Conservation (phyloP, 2,113 vertebrate species). For the Vanacampus margaritifer region DNA sequence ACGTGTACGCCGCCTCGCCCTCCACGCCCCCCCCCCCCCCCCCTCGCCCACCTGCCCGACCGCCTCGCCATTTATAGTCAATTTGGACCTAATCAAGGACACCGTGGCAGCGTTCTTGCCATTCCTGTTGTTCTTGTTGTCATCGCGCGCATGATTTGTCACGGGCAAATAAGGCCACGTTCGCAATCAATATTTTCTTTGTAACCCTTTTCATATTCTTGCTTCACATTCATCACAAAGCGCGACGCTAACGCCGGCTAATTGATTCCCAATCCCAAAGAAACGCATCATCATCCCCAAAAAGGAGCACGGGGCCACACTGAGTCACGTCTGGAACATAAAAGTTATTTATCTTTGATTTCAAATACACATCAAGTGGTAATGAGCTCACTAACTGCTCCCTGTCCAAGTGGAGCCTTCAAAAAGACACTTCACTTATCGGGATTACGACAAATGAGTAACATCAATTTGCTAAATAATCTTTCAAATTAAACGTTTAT, state of each 20-base stretch:
- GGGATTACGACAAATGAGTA: background rate
- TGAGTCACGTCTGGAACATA: slow-evolving; percentile 5
- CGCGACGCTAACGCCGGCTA: slow-evolving; percentile 14
- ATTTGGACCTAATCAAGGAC: slow-evolving; percentile 12
- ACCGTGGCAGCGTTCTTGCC: background rate
- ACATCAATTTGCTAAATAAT: background rate
- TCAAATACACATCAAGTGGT: background rate
- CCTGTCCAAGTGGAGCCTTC: slow-evolving; percentile 18
- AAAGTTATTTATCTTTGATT: slow-evolving; percentile 5
- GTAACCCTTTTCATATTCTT: slow-evolving; percentile 10
- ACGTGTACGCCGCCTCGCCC: background rate
- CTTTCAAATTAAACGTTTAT: background rate
- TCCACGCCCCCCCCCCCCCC: background rate
- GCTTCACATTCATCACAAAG: slow-evolving; percentile 19
- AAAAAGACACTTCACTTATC: background rate
- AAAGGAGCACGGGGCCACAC: background rate
- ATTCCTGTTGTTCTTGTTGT: background rate
- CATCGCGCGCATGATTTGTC: background rate
- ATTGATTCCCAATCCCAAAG: slow-evolving; percentile 14
- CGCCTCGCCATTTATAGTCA: slow-evolving; percentile 21
- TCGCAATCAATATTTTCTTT: slow-evolving; percentile 23
- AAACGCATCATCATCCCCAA: background rate
- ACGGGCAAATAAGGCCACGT: background rate
- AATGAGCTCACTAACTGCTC: slow-evolving; percentile 3
- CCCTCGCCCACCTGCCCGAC: background rate